phyloP scores from a whole-genome alignment of 2,113 vertebrate genomes.

The Hassar affinis region DNA sequence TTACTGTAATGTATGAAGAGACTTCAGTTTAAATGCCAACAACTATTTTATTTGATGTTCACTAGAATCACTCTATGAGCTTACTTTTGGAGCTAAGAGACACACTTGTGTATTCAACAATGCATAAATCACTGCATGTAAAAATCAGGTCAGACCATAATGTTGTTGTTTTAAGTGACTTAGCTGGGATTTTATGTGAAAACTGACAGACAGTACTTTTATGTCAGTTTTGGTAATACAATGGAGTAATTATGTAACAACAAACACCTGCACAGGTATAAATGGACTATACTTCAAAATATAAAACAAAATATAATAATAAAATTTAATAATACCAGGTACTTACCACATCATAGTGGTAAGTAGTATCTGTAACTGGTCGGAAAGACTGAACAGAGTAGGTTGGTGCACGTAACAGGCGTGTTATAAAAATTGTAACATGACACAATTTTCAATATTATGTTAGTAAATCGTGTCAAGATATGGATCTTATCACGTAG shows the following conservation, averaged over 20 bases:
- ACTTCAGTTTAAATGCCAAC: not conserved
- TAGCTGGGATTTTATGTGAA: not conserved
- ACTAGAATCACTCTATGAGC: not conserved
- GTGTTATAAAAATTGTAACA: not conserved
- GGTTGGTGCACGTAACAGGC: not conserved
- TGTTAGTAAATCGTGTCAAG: not conserved
- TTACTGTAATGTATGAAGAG: not conserved
- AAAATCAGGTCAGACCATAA: not conserved
- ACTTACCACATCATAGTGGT: not conserved
- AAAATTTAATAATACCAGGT: not conserved
- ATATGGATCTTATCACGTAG: not conserved
- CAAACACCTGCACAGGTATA: not conserved
- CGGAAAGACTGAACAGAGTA: not conserved
- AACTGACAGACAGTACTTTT: not conserved
- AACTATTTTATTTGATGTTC: not conserved
- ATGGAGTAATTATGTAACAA: not conserved
- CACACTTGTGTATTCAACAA: not conserved
- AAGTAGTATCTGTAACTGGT: not conserved
- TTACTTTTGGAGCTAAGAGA: not conserved
- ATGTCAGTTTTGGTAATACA: not conserved
- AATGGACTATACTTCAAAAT: not conserved
- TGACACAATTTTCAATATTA: not conserved
- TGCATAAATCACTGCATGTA: not conserved
- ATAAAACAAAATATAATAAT: too few relatives aligned
- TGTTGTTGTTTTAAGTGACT: not conserved